These are phyloP conservation scores for Passer montanus DNA, from an alignment of 2,113 vertebrate genomes.

Conservation along the genomic window DNA sequence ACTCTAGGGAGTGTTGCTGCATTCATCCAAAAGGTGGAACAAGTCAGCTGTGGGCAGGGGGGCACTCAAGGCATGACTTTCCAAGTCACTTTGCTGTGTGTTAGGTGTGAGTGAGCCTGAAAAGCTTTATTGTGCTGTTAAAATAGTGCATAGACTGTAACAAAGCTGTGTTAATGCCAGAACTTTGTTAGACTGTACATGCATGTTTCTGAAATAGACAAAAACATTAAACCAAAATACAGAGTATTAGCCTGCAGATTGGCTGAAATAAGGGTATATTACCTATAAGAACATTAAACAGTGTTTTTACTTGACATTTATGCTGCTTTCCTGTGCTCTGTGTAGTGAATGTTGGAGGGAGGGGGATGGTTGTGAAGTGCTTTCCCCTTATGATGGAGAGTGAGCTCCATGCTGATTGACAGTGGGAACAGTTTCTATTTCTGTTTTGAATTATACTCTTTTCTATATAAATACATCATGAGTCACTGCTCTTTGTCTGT, in stretches of 20 bases:
- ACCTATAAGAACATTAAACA: neutral
- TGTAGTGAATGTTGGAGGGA: neutral
- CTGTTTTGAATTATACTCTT: neutral
- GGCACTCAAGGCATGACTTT: neutral
- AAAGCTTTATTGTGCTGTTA: neutral
- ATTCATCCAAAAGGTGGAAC: neutral
- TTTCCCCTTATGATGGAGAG: neutral
- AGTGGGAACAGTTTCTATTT: neutral
- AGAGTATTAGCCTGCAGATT: neutral
- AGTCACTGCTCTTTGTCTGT: neutral
- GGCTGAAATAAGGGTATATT: neutral
- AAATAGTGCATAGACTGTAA: neutral
- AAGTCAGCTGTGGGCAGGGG: neutral
- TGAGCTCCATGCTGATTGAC: neutral
- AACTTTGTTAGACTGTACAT: neutral
- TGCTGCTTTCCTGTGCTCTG: neutral
- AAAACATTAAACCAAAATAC: neutral
- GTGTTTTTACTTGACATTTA: neutral
- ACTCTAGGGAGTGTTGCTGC: neutral
- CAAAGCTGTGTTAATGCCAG: no score
- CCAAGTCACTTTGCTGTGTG: neutral
- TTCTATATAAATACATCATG: neutral
- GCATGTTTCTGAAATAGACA: neutral
- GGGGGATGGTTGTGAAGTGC: neutral
- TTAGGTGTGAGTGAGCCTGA: neutral